Conservation (phyloP, 30 jellyfish, hydroid and myxozoan species). For the Aurelia sp. region DNA sequence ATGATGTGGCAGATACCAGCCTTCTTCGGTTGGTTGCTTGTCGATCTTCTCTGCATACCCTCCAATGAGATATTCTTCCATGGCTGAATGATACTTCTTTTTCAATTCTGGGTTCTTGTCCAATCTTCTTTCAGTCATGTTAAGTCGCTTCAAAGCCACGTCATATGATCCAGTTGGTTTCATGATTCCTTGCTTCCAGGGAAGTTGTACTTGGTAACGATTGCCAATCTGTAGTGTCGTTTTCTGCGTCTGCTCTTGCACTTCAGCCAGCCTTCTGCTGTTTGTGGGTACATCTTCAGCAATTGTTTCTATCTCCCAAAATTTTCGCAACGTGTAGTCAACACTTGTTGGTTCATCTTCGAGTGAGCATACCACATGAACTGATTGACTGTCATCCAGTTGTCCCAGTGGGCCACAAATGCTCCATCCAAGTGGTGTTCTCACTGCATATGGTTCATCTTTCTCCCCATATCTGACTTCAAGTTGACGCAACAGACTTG, state of each 20-base stretch:
- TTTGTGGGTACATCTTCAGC: background rate
- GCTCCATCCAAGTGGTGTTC: constrained; percentile 40
- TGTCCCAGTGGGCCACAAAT: constrained; percentile 21
- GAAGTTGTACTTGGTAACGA: too few species aligned
- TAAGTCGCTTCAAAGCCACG: constrained; percentile 18
- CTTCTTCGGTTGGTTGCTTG: too few species aligned
- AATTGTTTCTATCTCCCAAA: background rate
- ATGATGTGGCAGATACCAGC: too few species aligned
- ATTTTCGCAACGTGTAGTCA: too few species aligned
- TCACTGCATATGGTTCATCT: constrained; percentile 34
- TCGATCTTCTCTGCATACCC: too few species aligned
- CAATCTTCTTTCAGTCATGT: constrained; percentile 16
- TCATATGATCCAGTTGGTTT: constrained; percentile 25
- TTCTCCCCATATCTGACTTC: constrained; percentile 22
- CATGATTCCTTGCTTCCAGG: background rate
- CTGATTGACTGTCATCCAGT: background rate
- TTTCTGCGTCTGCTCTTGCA: constrained; percentile 13
- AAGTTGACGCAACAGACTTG: constrained; percentile 45
- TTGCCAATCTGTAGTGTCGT: background rate
- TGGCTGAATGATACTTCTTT: too few species aligned
- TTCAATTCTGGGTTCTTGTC: background rate
- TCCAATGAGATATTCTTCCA: too few species aligned
- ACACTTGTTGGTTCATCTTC: too few species aligned
- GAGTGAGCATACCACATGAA: constrained; percentile 7
- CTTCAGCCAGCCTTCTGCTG: constrained; percentile 26